Evolutionary conservation across 92 coral and sea anemone species (phyloP).

Genomic region (Parazoanthus atlanticus): DNA sequence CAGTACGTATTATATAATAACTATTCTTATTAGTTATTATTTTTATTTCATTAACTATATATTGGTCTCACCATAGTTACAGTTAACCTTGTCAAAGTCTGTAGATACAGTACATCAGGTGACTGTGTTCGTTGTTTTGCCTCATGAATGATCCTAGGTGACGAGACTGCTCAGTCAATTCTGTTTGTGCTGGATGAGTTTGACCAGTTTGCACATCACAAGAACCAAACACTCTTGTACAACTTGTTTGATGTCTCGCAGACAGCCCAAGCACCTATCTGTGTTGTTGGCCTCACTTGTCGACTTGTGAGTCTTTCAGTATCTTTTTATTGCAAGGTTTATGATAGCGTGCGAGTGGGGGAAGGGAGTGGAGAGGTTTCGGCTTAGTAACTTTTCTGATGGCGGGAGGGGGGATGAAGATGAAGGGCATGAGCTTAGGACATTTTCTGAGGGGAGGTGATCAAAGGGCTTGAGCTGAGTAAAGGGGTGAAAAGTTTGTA

Average conservation of each 20-base stretch:
- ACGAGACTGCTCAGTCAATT: conserved; percentile 86
- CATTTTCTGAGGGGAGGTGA: no score
- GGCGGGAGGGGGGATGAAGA: no score
- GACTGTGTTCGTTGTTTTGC: neutral
- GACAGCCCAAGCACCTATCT: conserved; percentile 95
- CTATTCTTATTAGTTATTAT: no score
- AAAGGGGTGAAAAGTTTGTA: no score
- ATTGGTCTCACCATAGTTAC: no score
- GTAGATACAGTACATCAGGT: neutral
- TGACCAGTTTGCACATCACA: conserved; percentile 95
- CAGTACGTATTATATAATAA: no score
- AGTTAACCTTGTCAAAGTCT: neutral
- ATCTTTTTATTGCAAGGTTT: neutral
- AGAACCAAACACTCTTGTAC: conserved; percentile 91
- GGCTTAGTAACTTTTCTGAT: no score
- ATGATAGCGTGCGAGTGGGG: neutral
- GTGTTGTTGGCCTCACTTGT: conserved; percentile 94
- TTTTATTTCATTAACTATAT: no score
- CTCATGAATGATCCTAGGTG: conserved; percentile 56
- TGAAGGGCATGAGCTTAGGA: no score
- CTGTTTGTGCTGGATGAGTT: conserved; percentile 94
- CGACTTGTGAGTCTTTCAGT: conserved; percentile 75
- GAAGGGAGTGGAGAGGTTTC: neutral
- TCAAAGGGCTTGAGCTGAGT: no score
- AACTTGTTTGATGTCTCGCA: conserved; percentile 98